These are phyloP conservation scores for Arrhopalites spinosus DNA, from an alignment of 2,888 invertebrate genomes.

Conservation along the genomic window DNA sequence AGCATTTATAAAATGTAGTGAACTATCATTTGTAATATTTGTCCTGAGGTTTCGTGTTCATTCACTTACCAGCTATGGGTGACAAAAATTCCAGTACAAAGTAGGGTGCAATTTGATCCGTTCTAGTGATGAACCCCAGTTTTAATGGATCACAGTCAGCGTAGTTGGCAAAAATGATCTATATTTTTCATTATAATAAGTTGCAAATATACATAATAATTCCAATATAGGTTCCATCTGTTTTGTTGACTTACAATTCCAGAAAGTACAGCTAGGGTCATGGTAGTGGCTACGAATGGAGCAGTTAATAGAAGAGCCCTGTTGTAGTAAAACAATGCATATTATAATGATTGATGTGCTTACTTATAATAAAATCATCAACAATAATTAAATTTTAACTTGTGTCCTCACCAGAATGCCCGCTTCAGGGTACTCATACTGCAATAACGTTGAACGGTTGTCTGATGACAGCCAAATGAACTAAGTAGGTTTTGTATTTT, in stretches of 20 bases:
- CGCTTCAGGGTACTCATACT: slow-evolving; percentile 50
- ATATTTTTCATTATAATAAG: too few relatives aligned
- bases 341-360: background rate
- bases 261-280: slow-evolving; percentile 56
- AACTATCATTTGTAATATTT: too few relatives aligned
- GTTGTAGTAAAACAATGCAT: background rate
- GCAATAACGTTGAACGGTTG: slow-evolving; percentile 57
- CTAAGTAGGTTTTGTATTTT: slow-evolving; percentile 30
- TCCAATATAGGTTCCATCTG: too few relatives aligned
- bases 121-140: slow-evolving; percentile 54
- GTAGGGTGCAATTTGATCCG: slow-evolving; percentile 58
- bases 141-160: slow-evolving; percentile 58
- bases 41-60: too few relatives aligned
- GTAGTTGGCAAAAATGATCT: slow-evolving; percentile 59
- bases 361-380: background rate
- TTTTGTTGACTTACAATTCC: slow-evolving; percentile 58
- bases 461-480: slow-evolving; percentile 57
- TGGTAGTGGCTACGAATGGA: slow-evolving; percentile 53
- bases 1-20: too few relatives aligned
- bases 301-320: slow-evolving; percentile 54
- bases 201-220: too few relatives aligned
- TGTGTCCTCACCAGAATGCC: slow-evolving; percentile 44
- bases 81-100: slow-evolving; percentile 62
- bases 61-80: slow-evolving; percentile 59
- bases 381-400: background rate